Conservation (phyloP, 2,797 vertebrate species). For the Pipistrellus nathusii region DNA sequence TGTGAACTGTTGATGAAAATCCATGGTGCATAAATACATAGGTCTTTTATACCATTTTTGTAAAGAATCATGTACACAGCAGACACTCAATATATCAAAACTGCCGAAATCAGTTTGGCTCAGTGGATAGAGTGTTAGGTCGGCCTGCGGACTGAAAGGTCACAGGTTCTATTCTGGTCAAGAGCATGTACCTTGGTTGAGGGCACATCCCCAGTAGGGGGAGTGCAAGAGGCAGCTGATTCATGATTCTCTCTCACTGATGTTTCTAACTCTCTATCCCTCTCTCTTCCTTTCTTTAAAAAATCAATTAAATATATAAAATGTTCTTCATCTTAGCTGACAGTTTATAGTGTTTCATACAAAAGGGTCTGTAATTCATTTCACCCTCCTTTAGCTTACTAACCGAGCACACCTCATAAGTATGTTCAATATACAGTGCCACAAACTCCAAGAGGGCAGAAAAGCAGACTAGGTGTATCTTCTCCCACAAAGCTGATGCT, state of each 20-base stretch:
- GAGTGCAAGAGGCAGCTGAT: no score
- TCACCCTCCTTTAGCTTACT: background rate
- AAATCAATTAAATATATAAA: no score
- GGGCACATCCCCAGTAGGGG: no score
- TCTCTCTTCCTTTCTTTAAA: no score
- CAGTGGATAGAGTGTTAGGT: no score
- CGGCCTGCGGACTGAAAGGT: no score
- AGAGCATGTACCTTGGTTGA: no score
- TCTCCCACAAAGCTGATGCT: background rate
- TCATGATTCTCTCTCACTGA: no score
- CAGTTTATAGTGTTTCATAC: background rate
- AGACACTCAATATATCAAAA: background rate
- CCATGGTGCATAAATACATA: background rate
- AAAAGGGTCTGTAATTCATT: background rate
- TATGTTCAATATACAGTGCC: rapidly evolving
- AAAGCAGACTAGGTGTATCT: background rate
- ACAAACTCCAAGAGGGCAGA: background rate
- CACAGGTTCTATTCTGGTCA: no score
- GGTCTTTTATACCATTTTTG: background rate
- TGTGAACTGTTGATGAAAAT: background rate
- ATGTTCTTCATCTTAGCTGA: background rate
- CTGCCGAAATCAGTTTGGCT: no score
- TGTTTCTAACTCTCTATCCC: no score
- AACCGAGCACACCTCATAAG: background rate
- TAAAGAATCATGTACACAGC: background rate